A percentile compares a stretch with the other conserved stretches of the same genome.
phyloP scores from a whole-genome alignment of 2,888 invertebrate genomes.

The Heliconius erato region DNA sequence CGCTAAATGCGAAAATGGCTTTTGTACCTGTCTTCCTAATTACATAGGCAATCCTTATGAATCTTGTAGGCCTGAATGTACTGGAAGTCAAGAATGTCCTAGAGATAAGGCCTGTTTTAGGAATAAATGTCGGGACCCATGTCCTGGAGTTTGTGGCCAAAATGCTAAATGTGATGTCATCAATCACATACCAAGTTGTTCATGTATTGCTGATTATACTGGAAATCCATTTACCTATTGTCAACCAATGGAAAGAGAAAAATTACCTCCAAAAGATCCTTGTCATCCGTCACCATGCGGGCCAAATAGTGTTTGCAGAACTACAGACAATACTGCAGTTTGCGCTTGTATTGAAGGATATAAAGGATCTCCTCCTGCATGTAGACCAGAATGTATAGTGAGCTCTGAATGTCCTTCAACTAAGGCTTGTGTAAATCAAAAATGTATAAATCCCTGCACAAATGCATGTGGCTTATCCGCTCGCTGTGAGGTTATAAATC shows the following conservation, averaged over 20 bases:
- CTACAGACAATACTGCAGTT: constrained; percentile 91
- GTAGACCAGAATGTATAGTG: constrained; percentile 93
- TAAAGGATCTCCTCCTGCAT: constrained; percentile 92
- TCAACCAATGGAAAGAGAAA: constrained; percentile 67
- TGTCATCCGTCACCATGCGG: constrained; percentile 93
- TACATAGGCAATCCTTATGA: constrained; percentile 91
- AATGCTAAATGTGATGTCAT: constrained; percentile 91
- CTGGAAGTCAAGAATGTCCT: constrained; percentile 89
- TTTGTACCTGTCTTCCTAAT: constrained; percentile 88
- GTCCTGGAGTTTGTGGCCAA: constrained; percentile 90
- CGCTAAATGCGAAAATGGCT: constrained; percentile 88
- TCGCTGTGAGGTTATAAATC: constrained; percentile 92
- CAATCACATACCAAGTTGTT: constrained; percentile 91
- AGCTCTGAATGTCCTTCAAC: constrained; percentile 93
- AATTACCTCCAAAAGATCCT: constrained; percentile 85
- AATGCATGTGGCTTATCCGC: constrained; percentile 93
- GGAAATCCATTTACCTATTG: constrained; percentile 90
- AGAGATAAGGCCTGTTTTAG: constrained; percentile 89
- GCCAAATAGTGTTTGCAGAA: constrained; percentile 91
- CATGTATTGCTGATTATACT: constrained; percentile 88
- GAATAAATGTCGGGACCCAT: constrained; percentile 91
- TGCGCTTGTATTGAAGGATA: constrained; percentile 92
- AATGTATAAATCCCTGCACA: constrained; percentile 93
- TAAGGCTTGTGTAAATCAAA: constrained; percentile 92
- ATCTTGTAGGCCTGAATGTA: constrained; percentile 90